phyloP scores from a whole-genome alignment of 2,888 invertebrate genomes.

The Acrobasis suavella region DNA sequence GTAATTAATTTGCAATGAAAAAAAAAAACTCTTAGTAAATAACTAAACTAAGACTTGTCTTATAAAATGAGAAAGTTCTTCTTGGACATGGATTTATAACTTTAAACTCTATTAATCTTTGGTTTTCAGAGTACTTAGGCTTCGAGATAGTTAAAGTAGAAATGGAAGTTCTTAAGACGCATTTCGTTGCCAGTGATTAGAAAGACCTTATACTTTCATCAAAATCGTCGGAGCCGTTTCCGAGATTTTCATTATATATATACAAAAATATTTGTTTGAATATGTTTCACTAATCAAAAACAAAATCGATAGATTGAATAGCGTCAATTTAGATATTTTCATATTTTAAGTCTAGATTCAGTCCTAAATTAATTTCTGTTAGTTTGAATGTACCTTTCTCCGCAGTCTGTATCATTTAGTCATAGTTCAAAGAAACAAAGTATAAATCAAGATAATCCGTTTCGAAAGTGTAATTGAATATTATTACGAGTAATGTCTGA shows the following conservation, averaged over 20 bases:
- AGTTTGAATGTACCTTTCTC: too few relatives aligned
- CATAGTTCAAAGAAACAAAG: neutral
- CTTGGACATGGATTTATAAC: slow-evolving; percentile 36
- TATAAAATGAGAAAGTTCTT: slow-evolving; percentile 36
- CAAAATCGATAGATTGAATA: too few relatives aligned
- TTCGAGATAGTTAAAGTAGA: neutral
- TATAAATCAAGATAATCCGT: neutral
- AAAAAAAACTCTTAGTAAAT: slow-evolving; percentile 34
- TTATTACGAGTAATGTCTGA: slow-evolving; percentile 20
- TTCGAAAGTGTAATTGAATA: slow-evolving; percentile 10
- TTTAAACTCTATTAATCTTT: slow-evolving; percentile 37
- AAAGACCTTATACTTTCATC: too few relatives aligned
- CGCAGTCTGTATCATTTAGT: too few relatives aligned
- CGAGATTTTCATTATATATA: too few relatives aligned
- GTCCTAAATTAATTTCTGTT: too few relatives aligned
- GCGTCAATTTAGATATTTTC: too few relatives aligned
- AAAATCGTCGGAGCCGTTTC: too few relatives aligned
- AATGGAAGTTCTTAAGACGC: neutral
- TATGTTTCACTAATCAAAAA: too few relatives aligned
- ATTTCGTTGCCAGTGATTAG: too few relatives aligned
- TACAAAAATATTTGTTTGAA: too few relatives aligned
- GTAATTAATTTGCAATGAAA: neutral
- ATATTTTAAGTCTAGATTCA: too few relatives aligned
- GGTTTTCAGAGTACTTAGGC: slow-evolving; percentile 5
- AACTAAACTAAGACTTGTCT: slow-evolving; percentile 35